Base-by-base conservation (phyloP, 1,140 invertebrate species). In the Rhopalosiphum padi region DNA sequence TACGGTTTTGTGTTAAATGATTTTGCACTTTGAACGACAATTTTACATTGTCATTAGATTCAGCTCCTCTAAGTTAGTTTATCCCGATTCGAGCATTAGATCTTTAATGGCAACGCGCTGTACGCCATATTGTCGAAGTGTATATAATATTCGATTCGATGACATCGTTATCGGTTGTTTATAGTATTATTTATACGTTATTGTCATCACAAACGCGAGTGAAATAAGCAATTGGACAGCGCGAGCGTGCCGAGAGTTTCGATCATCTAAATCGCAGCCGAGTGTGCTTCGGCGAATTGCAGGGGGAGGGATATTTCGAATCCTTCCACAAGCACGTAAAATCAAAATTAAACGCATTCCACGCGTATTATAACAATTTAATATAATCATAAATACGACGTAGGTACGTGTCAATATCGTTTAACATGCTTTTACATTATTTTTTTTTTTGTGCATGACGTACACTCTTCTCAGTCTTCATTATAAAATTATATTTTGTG, bases 121-220 rank as follows among this genome's bases (percentile, higher is more conserved):
- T 77, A 77, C 30, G 11, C n/a, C 11, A 77, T 77, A 77, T 35
- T 77, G 4, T 15, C 5, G 60, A 77, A 77, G 60, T 77, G 30
- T 77, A 35, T 77, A 77, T n/a, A n/a, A n/a, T n/a, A 77, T 77
- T 77, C 60, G 30, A n/a, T 15, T 77, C 30, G n/a, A n/a, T 77
- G 30, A n/a, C 43, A 43, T 48, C 30, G 86, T 30, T 25, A n/a
- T 88, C 85, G 41, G 85, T 30, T 87, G 43, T 87, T 87, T 87
- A 30, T 77, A n/a, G 60, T n/a, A n/a, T 77, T 77, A 77, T 77
- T 77, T 77, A n/a, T 77, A 77, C 82, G 35, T 82, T 37, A 83
- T 87, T 35, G 87, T 53, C n/a, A 35, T 18, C 22, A 7, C 9
- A 22, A 53, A 89, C 87, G 48, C 87, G 87, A 53, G 23, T 7